Base-by-base conservation (phyloP, 2,113 vertebrate genomes). In the Ameiurus melas region DNA sequence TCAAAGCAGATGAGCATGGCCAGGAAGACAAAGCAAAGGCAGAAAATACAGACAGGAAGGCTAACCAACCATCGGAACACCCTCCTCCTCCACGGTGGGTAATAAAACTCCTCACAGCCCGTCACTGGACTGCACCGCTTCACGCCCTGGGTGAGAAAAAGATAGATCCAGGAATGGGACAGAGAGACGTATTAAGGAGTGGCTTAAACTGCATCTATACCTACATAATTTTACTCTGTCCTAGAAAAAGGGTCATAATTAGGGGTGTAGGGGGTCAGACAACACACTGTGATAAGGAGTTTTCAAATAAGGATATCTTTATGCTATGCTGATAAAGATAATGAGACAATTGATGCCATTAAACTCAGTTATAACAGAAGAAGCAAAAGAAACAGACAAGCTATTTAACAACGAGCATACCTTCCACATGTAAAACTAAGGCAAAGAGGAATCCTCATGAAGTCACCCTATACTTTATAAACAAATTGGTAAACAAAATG, bases 1-100 rank as follows among this genome's bases (percentile, higher is more conserved):
- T 98, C 97, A 89, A 99, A 97, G 96, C 98, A 99, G 95, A 96
- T 96, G 64, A 99, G 97, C 98, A 99, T 99, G 92, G 97, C 96
- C 88, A 99, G 94, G 95, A 99, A 99, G 95, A 97, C 97, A 19
- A 97, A 93, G 93, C 94, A 94, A 87, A 99, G 97, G 94, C 97
- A 98, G 93, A 96, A 89, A 91, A 98, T 92, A 93, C 98, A 99
- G 91, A 99, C 84, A 8, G 98, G 98, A 62, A 99, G 94, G 94
- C 98, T 99, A 93, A 99, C 97, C 60, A 99, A 94, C 94, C 97
- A 97, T 94, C 97, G 96, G 95, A 99, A 99, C 13, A 98, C 93
- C 85, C 97, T 93, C 70, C 98, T 96, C 92, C 98, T 97, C 98
- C 98, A 99, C 0, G 97, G 96, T 0, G 98, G 98, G 85, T 99